A percentile compares a stretch with the other conserved stretches of the same genome.
These are phyloP conservation scores for Acrobasis repandana DNA, from an alignment of 2,888 invertebrate genomes.

Conservation along the genomic window DNA sequence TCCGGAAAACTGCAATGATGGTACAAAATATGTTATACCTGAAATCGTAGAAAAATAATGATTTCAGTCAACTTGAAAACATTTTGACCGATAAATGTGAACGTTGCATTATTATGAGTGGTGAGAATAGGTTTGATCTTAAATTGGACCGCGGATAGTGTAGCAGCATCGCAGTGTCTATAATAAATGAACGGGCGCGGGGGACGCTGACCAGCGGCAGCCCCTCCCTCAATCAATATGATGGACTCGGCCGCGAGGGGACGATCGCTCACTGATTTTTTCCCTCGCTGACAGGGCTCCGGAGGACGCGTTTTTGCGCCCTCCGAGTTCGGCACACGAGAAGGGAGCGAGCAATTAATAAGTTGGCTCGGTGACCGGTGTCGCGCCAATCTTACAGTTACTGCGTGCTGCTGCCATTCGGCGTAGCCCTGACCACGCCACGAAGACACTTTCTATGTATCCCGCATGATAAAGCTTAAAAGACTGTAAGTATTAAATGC, in stretches of 20 bases:
- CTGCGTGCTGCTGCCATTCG: background rate
- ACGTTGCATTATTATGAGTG: conserved; percentile 26
- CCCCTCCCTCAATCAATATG: conserved; percentile 84
- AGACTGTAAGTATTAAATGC: too few relatives aligned
- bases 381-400: conserved; percentile 26
- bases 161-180: conserved; percentile 79
- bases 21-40: too few relatives aligned
- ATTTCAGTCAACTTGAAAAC: too few relatives aligned
- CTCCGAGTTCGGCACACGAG: conserved; percentile 64
- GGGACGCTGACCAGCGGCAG: conserved; percentile 81
- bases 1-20: too few relatives aligned
- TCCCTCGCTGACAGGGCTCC: conserved; percentile 81
- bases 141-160: conserved; percentile 41
- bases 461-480: too few relatives aligned
- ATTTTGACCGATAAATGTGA: conserved; percentile 9
- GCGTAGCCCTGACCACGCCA: background rate
- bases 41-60: too few relatives aligned
- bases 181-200: conserved; percentile 83
- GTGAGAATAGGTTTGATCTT: conserved; percentile 46
- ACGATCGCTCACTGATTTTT: conserved; percentile 84
- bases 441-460: too few relatives aligned
- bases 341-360: conserved; percentile 80
- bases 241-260: conserved; percentile 83
- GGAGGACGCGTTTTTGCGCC: conserved; percentile 81
- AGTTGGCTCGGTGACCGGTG: conserved; percentile 60